A percentile compares a stretch with the other conserved stretches of the same genome.
Evolutionary conservation across 2,113 vertebrate species (phyloP).

Genomic region (Pontoporia blainvillei): DNA sequence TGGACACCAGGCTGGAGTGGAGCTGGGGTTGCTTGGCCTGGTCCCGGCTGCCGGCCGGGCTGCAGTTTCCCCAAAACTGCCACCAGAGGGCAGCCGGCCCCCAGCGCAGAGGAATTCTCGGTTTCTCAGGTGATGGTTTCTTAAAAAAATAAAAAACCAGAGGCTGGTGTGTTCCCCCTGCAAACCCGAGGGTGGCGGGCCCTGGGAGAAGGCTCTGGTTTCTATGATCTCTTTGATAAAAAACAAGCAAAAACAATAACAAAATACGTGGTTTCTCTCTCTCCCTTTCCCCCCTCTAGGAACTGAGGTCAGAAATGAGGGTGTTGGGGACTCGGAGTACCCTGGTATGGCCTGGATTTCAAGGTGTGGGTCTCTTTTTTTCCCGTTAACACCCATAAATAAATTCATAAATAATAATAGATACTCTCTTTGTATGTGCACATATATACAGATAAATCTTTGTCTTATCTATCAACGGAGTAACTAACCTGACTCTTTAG

Average conservation of each 20-base stretch:
- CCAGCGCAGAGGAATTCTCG: constrained; percentile 71
- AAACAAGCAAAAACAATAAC: constrained; percentile 75
- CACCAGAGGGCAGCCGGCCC: constrained; percentile 72
- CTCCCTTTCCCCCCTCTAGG: constrained; percentile 51
- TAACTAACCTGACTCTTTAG: constrained; percentile 51
- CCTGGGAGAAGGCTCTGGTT: constrained; percentile 71
- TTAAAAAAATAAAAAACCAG: constrained; percentile 79
- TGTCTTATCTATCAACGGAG: constrained; percentile 41
- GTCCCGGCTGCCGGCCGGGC: constrained; percentile 22
- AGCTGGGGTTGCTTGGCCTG: background rate
- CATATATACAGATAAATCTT: constrained; percentile 50
- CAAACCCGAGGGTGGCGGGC: constrained; percentile 45
- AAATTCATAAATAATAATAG: constrained; percentile 61
- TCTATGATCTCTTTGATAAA: constrained; percentile 72
- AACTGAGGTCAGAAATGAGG: constrained; percentile 71
- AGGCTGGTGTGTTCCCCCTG: constrained; percentile 72
- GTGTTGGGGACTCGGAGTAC: constrained; percentile 27
- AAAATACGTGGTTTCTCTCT: constrained; percentile 74
- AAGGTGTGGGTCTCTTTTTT: constrained; percentile 46
- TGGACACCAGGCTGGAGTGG: constrained; percentile 35
- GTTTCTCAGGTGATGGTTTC: constrained; percentile 72
- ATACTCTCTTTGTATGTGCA: constrained; percentile 45
- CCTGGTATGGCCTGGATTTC: constrained; percentile 66
- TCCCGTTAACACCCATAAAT: constrained; percentile 44
- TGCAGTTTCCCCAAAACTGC: constrained; percentile 45